phyloP scores from a whole-genome alignment of 2,797 vertebrate species.

The Lepus townsendii region DNA sequence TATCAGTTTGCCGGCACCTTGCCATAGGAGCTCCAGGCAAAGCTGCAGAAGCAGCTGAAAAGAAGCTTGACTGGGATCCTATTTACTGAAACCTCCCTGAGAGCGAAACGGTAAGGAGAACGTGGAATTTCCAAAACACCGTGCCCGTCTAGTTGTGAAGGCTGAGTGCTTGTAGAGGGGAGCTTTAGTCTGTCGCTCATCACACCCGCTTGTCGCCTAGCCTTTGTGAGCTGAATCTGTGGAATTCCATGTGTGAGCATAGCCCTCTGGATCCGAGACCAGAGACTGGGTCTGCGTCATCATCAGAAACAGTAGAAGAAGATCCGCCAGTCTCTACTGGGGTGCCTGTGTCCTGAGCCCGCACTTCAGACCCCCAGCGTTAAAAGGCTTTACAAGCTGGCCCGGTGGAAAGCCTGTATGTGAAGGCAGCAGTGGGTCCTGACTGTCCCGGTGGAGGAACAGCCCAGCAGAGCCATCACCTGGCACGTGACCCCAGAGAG shows the following conservation, averaged over 20 bases:
- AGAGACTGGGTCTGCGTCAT: not conserved
- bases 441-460: not conserved
- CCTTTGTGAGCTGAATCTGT: not conserved
- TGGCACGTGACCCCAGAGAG: not conserved
- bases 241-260: not conserved
- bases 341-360: not conserved
- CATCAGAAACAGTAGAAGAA: not conserved
- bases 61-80: conserved; percentile 85
- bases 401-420: not conserved
- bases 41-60: conserved; percentile 85
- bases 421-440: not conserved
- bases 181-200: not conserved
- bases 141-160: not conserved
- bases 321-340: not conserved
- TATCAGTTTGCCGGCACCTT: too few relatives aligned
- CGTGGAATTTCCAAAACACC: not conserved
- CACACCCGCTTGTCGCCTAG: not conserved
- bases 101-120: conserved; percentile 86
- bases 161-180: not conserved
- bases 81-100: conserved; percentile 85
- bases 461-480: not conserved
- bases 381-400: not conserved
- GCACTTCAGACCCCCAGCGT: not conserved
- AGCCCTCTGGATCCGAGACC: not conserved
- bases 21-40: conserved; percentile 89